Evolutionary conservation across 2,113 vertebrate genomes (phyloP), one percentile per base, ranked within the genome.

Genomic region (Cyprinus carpio): DNA sequence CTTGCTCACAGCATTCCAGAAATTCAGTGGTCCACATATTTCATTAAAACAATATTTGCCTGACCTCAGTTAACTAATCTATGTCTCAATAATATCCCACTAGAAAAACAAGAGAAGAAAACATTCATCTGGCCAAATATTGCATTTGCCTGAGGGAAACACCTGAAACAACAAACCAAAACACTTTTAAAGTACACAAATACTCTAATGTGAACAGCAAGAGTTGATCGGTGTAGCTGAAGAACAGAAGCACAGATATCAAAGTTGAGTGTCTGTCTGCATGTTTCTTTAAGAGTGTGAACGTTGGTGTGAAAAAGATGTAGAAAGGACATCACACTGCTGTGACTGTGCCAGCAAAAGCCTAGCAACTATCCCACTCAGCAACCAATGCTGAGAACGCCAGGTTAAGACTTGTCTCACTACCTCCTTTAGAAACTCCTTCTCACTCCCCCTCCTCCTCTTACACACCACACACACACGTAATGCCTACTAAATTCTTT

Each of bases 351-450:
- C 81, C 65, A 46, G 27, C 60, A 27, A 64, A 75, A 67, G 43
- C 62, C 79, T 40, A 75, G 78, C 60, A 71, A 84, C 43, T 84
- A 40, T 88, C 78, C 81, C 15, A 15, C 51, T 60, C 20, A 58
- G 29, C 20, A 77, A 56, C 27, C 10, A 64, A 60, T 27, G 67
- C 12, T 7, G 56, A 67, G 76, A 80, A 58, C 16, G 75, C 72
- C 92, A 87, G 62, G 91, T 87, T 58, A 23, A 4, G 83, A 78
- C 92, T 87, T 88, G 92, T 40, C 71, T 76, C 60, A 65, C 10
- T 81, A 20, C 60, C 43, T 18, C 40, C 81, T 72, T 81, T 81
- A 69, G 25, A 67, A 69, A 16, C 62, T 69, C 40, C 79, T 81
- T 49, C 25, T 11, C 62, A 67, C 62, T 67, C n/a, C 77, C 34